Percentiles rank a stretch among this genome's conserved stretches.
These are phyloP conservation scores for Coregonus clupeaformis DNA, from an alignment of 2,113 vertebrate genomes.

Conservation along the genomic window DNA sequence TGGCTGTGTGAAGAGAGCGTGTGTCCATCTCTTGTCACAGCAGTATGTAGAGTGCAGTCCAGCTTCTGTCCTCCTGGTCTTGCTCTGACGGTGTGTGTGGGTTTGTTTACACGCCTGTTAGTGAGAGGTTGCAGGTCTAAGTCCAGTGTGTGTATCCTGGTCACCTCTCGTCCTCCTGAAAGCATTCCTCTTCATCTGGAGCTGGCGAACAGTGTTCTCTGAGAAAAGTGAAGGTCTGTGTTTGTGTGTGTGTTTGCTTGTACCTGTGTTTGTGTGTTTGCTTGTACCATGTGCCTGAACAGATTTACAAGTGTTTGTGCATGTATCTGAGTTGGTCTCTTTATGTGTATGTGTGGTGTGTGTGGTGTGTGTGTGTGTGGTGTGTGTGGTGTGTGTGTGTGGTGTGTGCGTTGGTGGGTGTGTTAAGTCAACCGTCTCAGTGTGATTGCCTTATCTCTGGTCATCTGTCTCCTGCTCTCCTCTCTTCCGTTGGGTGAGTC, in stretches of 20 bases:
- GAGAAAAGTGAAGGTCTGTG: background rate
- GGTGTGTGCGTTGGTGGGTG: background rate
- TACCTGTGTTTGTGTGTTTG: background rate
- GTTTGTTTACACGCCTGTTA: background rate
- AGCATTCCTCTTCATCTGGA: constrained; percentile 1
- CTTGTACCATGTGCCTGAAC: background rate
- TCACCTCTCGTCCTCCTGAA: constrained; percentile 12
- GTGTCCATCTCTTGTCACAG: background rate
- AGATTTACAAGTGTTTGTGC: constrained; percentile 17
- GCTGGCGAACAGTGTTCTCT: background rate
- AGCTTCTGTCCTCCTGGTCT: background rate
- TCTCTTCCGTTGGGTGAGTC: constrained; percentile 8
- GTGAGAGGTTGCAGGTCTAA: background rate
- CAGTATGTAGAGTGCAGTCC: background rate
- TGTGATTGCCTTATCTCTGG: constrained; percentile 24
- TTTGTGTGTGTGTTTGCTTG: background rate
- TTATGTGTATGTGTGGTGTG: constrained; percentile 1
- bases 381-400: constrained; percentile 1
- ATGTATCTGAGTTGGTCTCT: background rate
- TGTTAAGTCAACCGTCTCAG: background rate
- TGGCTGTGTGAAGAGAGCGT: background rate
- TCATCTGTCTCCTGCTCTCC: constrained; percentile 11
- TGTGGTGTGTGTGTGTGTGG: background rate
- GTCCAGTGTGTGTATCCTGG: constrained; percentile 18
- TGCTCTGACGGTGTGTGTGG: background rate